Evolutionary conservation across 2,113 vertebrate species (phyloP), one percentile per base, ranked within the genome.

Genomic region (Percopsis transmontana): DNA sequence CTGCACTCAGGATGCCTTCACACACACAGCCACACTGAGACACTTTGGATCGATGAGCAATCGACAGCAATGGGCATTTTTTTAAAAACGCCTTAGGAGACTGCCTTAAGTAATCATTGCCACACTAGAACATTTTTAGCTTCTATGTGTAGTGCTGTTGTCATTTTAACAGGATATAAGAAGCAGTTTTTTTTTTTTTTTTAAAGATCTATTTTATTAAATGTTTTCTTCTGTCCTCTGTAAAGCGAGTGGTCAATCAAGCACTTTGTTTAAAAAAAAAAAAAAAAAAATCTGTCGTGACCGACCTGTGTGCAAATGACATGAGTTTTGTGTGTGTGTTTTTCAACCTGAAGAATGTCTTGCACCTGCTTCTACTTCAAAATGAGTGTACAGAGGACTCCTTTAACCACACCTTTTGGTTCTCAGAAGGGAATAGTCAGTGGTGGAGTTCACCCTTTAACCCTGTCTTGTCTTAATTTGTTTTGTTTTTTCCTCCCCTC

Each of bases 1-100:
- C 82, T 76, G 74, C 80, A 89, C 86, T 85, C 87, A 91, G 76
- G 87, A 85, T 85, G 77, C 89, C 82, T 85, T 87, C 80, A 86
- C 80, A 56, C 80, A 56, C 27, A 88, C 87, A 82, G 79, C 83
- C 87, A 89, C 85, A 87, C 83, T 81, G 85, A 90, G 89, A 89
- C 89, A 88, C 85, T 91, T 91, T 90, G 88, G 87, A 92, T 85
- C 89, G 87, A 85, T 84, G 86, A 82, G 81, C 88, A 87, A 90
- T 84, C 76, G 81, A 86, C 80, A 84, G 80, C 84, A 85, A 85
- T 84, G 79, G 75, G 89, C 87, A 90, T 89, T 88, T 77, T 91
- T n/a, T n/a, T n/a, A n/a, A 87, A 85, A 90, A 91, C 72, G 92
- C 92, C 91, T 92, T 93, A 90, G 84, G 84, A 84, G 82, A 83